Conservation (phyloP, 2,888 invertebrate genomes). For the Sarcophaga rosellei region DNA sequence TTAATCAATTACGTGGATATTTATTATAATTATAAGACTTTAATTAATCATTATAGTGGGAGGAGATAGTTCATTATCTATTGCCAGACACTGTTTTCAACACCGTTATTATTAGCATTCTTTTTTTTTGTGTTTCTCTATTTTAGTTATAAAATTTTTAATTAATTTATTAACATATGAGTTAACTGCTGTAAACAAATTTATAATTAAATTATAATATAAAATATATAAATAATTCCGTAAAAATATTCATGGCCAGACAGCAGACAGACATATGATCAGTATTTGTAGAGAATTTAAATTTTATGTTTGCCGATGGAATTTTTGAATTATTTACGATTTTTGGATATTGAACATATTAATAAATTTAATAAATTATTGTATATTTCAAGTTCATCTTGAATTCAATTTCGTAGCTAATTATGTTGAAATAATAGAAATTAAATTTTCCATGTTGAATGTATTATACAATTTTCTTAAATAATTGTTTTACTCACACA, state of each 20-base stretch:
- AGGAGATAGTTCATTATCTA: not conserved
- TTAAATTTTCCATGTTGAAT: too few species aligned
- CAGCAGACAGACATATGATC: not conserved
- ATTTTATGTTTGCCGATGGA: not conserved
- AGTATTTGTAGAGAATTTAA: not conserved
- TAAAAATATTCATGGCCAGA: not conserved
- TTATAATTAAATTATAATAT: constrained; percentile 29
- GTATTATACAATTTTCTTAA: too few species aligned
- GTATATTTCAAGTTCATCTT: too few species aligned
- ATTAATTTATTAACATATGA: not conserved
- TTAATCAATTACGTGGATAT: not conserved
- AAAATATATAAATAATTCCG: not conserved
- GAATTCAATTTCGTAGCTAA: too few species aligned
- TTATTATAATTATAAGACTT: not conserved
- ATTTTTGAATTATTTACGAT: too few species aligned
- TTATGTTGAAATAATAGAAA: too few species aligned
- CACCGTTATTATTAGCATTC: not conserved
- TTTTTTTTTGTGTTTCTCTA: not conserved
- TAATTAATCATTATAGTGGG: not conserved
- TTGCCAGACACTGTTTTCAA: not conserved
- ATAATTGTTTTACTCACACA: too few species aligned
- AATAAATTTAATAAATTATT: too few species aligned
- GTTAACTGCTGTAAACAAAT: constrained; percentile 12
- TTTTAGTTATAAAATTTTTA: not conserved
- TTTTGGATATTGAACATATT: too few species aligned